A percentile compares a stretch with the other conserved stretches of the same genome.
Conservation (phyloP, 1,140 invertebrate species). For the Nomia melanderi region DNA sequence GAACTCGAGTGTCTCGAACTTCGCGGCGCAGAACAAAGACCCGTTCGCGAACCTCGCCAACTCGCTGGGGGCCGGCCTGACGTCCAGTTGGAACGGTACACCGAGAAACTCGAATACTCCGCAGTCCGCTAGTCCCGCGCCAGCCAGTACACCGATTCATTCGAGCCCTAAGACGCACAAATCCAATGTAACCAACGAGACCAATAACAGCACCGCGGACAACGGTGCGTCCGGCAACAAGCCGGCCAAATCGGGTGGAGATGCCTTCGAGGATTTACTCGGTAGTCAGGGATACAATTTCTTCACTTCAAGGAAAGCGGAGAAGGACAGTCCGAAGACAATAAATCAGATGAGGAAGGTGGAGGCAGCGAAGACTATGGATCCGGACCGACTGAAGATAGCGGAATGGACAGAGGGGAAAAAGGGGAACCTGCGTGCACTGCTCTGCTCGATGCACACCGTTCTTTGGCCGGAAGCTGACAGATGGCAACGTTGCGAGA, state of each 20-base stretch:
- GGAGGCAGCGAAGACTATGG: conserved; percentile 92
- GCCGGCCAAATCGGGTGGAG: conserved; percentile 80
- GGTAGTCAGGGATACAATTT: conserved; percentile 94
- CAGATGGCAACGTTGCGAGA: conserved; percentile 95
- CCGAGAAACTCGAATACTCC: conserved; percentile 75
- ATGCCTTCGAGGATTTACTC: conserved; percentile 95
- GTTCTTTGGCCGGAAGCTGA: conserved; percentile 95
- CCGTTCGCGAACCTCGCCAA: conserved; percentile 82
- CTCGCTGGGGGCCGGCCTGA: conserved; percentile 73
- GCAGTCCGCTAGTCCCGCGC: conserved; percentile 76
- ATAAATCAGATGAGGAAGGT: conserved; percentile 96
- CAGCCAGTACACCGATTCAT: conserved; percentile 75
- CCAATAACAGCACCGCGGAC: conserved; percentile 14
- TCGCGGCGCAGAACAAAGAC: conserved; percentile 80
- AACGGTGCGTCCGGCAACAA: conserved; percentile 65
- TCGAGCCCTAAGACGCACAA: conserved; percentile 75
- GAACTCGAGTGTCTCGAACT: conserved; percentile 84
- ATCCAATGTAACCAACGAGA: conserved; percentile 64
- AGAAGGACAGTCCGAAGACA: conserved; percentile 91
- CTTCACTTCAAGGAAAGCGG: conserved; percentile 82
- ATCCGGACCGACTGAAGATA: conserved; percentile 94
- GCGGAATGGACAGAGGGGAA: conserved; percentile 95
- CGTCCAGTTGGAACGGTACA: conserved; percentile 78
- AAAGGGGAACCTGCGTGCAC: conserved; percentile 96
- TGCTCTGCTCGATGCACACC: conserved; percentile 96